A percentile compares a stretch with the other conserved stretches of the same genome.
These are phyloP conservation scores for Enteromius mattozi DNA, from an alignment of 2,797 vertebrate species.

Conservation along the genomic window DNA sequence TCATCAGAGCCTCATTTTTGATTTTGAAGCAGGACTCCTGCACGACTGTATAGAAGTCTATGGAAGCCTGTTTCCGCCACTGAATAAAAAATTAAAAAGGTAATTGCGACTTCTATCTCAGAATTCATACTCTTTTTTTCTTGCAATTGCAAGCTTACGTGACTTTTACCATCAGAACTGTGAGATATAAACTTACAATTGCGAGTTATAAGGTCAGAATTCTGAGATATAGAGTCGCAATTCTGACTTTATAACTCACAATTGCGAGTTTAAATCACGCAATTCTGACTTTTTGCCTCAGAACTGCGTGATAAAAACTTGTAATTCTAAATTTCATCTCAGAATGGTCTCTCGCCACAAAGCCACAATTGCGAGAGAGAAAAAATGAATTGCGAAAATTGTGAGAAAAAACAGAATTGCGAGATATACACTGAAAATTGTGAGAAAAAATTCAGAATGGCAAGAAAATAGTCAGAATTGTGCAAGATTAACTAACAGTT, in stretches of 20 bases:
- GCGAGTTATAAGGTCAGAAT: too few species aligned
- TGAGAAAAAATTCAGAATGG: too few species aligned
- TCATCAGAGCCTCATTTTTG: conserved; percentile 5
- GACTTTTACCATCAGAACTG: too few species aligned
- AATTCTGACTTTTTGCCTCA: background rate
- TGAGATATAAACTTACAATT: too few species aligned
- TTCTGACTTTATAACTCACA: too few species aligned
- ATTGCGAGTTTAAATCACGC: too few species aligned
- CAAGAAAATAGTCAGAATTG: too few species aligned
- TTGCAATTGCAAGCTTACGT: background rate
- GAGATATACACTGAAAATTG: too few species aligned
- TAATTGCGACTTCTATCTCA: background rate
- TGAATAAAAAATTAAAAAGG: background rate
- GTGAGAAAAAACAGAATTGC: too few species aligned
- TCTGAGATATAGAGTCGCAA: too few species aligned
- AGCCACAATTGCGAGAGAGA: background rate
- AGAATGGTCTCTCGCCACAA: background rate
- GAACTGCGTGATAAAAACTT: background rate
- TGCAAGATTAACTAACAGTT: too few species aligned
- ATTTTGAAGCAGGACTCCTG: conserved; percentile 3
- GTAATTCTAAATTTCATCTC: background rate
- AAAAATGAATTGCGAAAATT: background rate
- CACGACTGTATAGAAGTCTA: background rate
- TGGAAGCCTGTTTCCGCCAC: background rate
- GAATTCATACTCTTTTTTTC: background rate